Evolutionary conservation across 2,888 invertebrate species (phyloP).

Genomic region (Pollenia amentaria): DNA sequence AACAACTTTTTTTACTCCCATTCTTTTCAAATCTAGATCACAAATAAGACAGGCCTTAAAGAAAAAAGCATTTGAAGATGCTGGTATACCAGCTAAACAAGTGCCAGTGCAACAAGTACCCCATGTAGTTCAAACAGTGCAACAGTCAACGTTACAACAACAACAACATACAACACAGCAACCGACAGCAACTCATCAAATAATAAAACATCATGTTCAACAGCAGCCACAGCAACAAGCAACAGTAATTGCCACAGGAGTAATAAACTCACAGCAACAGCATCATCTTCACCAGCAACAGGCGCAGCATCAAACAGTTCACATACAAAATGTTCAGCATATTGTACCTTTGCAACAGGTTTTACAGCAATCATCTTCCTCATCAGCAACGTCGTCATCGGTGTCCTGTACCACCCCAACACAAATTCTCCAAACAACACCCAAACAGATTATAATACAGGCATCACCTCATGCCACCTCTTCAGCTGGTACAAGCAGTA

Average conservation of each 20-base stretch:
- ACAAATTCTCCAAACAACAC: slow-evolving; percentile 76
- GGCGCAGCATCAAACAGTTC: slow-evolving; percentile 79
- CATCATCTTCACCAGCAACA: slow-evolving; percentile 77
- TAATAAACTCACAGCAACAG: slow-evolving; percentile 77
- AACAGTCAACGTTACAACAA: slow-evolving; percentile 81
- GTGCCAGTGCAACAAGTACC: slow-evolving; percentile 86
- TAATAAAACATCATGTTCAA: slow-evolving; percentile 76
- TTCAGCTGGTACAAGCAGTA: slow-evolving; percentile 21
- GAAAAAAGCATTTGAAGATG: slow-evolving; percentile 95
- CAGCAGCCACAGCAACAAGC: slow-evolving; percentile 79
- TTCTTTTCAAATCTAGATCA: slow-evolving; percentile 86
- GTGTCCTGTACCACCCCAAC: slow-evolving; percentile 58
- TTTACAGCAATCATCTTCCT: slow-evolving; percentile 65
- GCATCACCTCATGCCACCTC: slow-evolving; percentile 69
- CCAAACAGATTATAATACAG: slow-evolving; percentile 81
- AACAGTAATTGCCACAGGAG: slow-evolving; percentile 77
- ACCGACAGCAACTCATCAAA: slow-evolving; percentile 78
- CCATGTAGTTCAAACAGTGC: slow-evolving; percentile 83
- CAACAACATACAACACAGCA: slow-evolving; percentile 82
- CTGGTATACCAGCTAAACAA: slow-evolving; percentile 90
- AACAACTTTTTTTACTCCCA: slow-evolving; percentile 26
- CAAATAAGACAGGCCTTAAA: slow-evolving; percentile 94
- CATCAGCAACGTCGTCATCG: slow-evolving; percentile 62
- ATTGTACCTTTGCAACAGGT: slow-evolving; percentile 76
- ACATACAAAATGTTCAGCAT: slow-evolving; percentile 80